Evolutionary conservation across 2,797 vertebrate genomes (phyloP).

Genomic region (Cirrhinus molitorella): DNA sequence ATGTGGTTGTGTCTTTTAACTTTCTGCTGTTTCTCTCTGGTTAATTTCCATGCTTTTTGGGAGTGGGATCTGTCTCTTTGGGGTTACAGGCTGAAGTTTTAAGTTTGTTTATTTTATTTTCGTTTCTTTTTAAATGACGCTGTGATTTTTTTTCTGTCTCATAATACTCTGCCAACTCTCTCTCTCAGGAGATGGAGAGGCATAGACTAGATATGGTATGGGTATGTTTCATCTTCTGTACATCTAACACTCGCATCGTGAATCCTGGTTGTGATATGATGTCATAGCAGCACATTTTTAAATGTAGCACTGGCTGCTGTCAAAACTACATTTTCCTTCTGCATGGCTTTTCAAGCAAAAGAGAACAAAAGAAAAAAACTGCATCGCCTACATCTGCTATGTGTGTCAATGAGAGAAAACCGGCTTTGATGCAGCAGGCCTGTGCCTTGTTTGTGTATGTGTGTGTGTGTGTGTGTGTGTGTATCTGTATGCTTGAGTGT

Average conservation of each 20-base stretch:
- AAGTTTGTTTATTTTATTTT: conserved; percentile 71
- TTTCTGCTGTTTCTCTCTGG: conserved; percentile 69
- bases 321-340: conserved; percentile 99
- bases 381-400: conserved; percentile 98
- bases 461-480: conserved; percentile 23
- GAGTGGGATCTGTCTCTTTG: conserved; percentile 74
- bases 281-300: conserved; percentile 99
- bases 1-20: conserved; percentile 66
- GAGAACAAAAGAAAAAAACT: conserved; percentile 72
- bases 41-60: conserved; percentile 89
- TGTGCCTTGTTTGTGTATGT: conserved; percentile 41
- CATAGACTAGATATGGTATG: conserved; percentile 99
- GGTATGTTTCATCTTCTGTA: conserved; percentile 99
- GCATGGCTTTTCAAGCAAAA: conserved; percentile 93
- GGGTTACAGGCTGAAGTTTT: conserved; percentile 57
- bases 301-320: conserved; percentile 99
- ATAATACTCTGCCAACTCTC: conserved; percentile 99
- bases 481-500: no score
- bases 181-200: conserved; percentile 99
- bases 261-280: conserved; percentile 99
- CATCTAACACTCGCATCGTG: conserved; percentile 99
- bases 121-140: conserved; percentile 73
- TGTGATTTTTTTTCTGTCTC: conserved; percentile 97
- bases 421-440: conserved; percentile 69
- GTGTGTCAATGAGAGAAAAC: conserved; percentile 82